phyloP scores from a whole-genome alignment of 1,140 invertebrate genomes.

The Globodera rostochiensis region DNA sequence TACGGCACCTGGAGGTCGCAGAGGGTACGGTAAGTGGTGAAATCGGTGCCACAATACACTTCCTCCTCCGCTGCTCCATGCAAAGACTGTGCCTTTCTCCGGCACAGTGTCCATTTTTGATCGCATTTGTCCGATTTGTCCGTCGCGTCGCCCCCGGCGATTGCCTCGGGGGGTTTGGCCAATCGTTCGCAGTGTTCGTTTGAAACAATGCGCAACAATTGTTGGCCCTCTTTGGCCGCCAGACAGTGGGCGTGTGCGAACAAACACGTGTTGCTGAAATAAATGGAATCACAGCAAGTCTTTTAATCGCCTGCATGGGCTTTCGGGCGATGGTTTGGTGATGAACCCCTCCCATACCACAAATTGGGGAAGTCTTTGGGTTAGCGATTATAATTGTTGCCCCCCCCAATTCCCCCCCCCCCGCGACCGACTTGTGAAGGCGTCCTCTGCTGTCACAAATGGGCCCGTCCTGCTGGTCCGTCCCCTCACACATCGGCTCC shows the following conservation, averaged over 20 bases:
- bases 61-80: constrained; percentile 40
- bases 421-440: constrained; percentile 40
- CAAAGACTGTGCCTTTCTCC: constrained; percentile 3
- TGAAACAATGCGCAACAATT: constrained; percentile 42
- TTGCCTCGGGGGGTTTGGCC: background rate
- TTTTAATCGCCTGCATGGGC: background rate
- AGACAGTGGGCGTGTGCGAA: constrained; percentile 57
- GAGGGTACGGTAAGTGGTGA: constrained; percentile 53
- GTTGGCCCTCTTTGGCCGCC: constrained; percentile 49
- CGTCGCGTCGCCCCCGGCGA: background rate
- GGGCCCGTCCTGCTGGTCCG: constrained; percentile 13
- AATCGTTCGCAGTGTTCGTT: constrained; percentile 41
- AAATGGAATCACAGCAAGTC: background rate
- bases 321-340: background rate
- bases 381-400: background rate
- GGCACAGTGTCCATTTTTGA: background rate
- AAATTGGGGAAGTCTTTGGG: too few relatives aligned
- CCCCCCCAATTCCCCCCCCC: too few relatives aligned
- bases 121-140: constrained; percentile 16
- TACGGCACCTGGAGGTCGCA: constrained; percentile 21
- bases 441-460: constrained; percentile 52
- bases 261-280: constrained; percentile 52
- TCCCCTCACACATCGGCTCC: constrained; percentile 18
- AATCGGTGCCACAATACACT: constrained; percentile 58
- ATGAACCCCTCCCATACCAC: too few relatives aligned